These are phyloP conservation scores for Hololepta plana DNA, from an alignment of 2,888 invertebrate species.

Conservation along the genomic window DNA sequence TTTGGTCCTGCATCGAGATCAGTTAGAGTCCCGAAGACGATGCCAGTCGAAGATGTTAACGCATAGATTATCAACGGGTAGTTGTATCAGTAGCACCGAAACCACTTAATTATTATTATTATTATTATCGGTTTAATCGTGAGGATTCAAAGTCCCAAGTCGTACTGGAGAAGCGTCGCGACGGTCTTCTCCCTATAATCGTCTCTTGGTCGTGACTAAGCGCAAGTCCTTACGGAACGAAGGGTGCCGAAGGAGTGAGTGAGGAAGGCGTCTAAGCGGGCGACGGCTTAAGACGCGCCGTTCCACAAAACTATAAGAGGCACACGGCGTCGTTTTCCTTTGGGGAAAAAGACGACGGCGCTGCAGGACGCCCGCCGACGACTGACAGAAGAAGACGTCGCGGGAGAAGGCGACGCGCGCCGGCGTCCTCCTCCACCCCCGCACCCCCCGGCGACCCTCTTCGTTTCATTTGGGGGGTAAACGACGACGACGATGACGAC, in stretches of 20 bases:
- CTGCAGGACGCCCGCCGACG: conserved; percentile 27
- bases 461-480: no score
- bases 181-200: no score
- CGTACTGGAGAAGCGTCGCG: conserved; percentile 10
- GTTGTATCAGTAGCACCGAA: no score
- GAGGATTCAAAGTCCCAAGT: conserved; percentile 14
- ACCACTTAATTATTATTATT: no score
- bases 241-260: conserved; percentile 28
- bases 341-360: conserved; percentile 25
- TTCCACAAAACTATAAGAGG: neutral
- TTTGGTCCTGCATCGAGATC: no score
- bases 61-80: no score
- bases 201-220: no score
- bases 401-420: conserved; percentile 23
- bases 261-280: conserved; percentile 27
- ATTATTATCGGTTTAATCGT: no score
- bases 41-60: no score
- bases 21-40: no score
- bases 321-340: conserved; percentile 19
- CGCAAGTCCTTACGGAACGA: conserved; percentile 25
- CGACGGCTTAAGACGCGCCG: conserved; percentile 20
- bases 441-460: no score
- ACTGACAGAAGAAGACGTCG: conserved; percentile 30
- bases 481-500: conserved; percentile 11
- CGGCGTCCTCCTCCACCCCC: conserved; percentile 22